Base-by-base conservation (phyloP, 2,888 invertebrate genomes). In the Acronicta leporina region DNA sequence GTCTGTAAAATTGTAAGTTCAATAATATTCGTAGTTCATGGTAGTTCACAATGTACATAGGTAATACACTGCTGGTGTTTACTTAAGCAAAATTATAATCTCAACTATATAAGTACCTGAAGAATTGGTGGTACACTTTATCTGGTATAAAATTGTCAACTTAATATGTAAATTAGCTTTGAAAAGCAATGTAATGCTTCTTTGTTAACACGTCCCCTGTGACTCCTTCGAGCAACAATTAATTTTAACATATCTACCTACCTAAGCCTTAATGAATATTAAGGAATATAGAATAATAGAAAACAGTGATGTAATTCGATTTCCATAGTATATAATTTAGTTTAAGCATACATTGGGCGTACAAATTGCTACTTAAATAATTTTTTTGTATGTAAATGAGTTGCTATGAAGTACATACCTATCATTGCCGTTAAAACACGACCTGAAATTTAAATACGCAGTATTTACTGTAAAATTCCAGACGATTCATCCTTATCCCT, bases 391-490 rank as follows among this genome's bases (percentile, higher is more conserved):
- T 3, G 1, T 35, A 35, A 13, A 35, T 35, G 0, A 13, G 35
- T 13, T 35, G 5, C 13, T 35, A 13, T 3, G 13, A 35, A 35
- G 35, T 35, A 35, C n/a, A n/a, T n/a, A n/a, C n/a, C n/a, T n/a
- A 20, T 20, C 20, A 20, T 20, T 20, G 20, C 20, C 20, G 4
- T 35, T 11, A 13, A 14, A 27, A 45, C 33, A 74, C 47, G 58
- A 79, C 81, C 77, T 80, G 69, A 74, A 79, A 75, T 81, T 76
- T 76, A 77, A 80, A 83, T 83, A 68, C 47, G 46, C 47, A 56
- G 44, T 41, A 41, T 38, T n/a, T n/a, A n/a, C n/a, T 58, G 63
- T 76, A 67, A 75, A 75, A 49, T 68, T 65, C 47, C 55, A 55
- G 20, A 20, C 20, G 20, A 20, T 20, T 20, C 20, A 20, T 46